phyloP scores from a whole-genome alignment of 92 coral and sea anemone genomes.

The Ricordea florida region DNA sequence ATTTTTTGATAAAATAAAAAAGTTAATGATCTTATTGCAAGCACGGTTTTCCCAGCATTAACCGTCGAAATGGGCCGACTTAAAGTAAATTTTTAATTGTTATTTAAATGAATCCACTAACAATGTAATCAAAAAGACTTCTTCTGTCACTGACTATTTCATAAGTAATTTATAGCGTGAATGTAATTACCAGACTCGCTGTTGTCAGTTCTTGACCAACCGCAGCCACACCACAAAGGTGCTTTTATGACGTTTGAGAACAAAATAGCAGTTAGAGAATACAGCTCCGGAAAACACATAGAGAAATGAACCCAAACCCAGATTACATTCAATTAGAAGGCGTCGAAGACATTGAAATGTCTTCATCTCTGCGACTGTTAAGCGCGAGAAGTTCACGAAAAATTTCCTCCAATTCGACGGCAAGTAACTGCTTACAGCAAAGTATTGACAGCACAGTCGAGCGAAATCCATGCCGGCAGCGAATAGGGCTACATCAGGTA shows the following conservation, averaged over 20 bases:
- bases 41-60: background rate
- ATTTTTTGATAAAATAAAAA: no score
- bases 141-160: background rate
- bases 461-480: constrained; percentile 45
- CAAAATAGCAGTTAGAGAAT: background rate
- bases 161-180: background rate
- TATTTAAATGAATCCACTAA: constrained; percentile 15
- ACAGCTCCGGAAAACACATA: background rate
- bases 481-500: constrained; percentile 61
- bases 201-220: constrained; percentile 7
- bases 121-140: background rate
- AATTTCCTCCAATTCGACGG: constrained; percentile 15
- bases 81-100: constrained; percentile 8
- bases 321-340: constrained; percentile 32
- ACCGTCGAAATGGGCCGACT: background rate
- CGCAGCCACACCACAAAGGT: background rate
- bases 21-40: constrained; percentile 1
- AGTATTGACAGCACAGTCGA: constrained; percentile 63
- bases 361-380: background rate
- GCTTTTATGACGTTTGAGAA: background rate
- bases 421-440: constrained; percentile 3
- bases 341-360: constrained; percentile 12
- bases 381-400: constrained; percentile 3
- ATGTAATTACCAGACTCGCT: background rate
- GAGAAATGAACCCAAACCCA: constrained; percentile 1